phyloP scores from a whole-genome alignment of 2,797 vertebrate species.

The Dryobates pubescens region DNA sequence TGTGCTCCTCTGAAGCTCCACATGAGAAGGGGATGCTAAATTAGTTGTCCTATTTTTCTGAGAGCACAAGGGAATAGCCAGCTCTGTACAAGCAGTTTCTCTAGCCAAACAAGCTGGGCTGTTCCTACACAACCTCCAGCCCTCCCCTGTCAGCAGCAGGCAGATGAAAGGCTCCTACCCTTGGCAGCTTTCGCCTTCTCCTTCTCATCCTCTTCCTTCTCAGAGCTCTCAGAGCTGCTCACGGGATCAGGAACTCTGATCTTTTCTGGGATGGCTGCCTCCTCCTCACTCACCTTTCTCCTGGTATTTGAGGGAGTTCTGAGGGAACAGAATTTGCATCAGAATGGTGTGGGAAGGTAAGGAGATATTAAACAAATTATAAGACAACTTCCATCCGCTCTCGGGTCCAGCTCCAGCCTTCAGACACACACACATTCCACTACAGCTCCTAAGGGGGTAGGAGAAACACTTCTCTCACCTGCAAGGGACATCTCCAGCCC shows the following conservation, averaged over 20 bases:
- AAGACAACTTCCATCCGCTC: background rate
- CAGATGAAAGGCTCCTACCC: constrained; percentile 52
- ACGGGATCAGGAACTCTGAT: constrained; percentile 76
- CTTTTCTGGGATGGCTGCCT: constrained; percentile 58
- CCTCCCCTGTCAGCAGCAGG: background rate
- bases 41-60: constrained; percentile 3
- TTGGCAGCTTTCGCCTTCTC: constrained; percentile 53
- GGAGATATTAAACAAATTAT: background rate
- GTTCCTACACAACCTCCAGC: background rate
- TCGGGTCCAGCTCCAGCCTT: background rate
- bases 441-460: background rate
- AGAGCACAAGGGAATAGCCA: constrained; percentile 4
- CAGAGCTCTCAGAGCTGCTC: constrained; percentile 81
- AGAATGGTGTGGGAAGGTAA: background rate
- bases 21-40: background rate
- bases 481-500: background rate
- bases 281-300: constrained; percentile 70
- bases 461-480: background rate
- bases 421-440: background rate
- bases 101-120: background rate
- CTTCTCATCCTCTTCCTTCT: constrained; percentile 78
- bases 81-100: background rate
- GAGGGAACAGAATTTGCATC: constrained; percentile 22
- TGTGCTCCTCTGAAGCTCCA: constrained; percentile 9
- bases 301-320: constrained; percentile 71